Base-by-base conservation (phyloP, 2,113 vertebrate species). In the Oncorhynchus clarkii region DNA sequence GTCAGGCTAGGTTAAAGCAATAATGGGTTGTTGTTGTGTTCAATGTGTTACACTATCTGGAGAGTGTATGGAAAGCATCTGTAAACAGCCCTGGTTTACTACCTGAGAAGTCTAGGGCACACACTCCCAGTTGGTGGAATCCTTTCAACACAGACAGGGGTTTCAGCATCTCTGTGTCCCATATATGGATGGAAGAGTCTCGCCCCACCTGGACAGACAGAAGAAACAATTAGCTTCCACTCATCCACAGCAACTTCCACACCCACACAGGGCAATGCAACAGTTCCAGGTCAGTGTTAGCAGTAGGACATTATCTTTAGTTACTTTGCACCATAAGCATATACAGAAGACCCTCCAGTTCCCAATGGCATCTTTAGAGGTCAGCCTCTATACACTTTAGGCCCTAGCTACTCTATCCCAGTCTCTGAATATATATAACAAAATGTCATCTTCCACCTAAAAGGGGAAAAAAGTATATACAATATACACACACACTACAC, bases 51-150 rank as follows among this genome's bases (percentile, higher is more conserved):
- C n/a, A 22, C 4, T 65, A 20, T 65, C 20, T 26, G 13, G 24
- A 65, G 62, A 65, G n/a, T 65, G 26, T 16, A 26, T 14, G 27
- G 26, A 29, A 26, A 67, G 65, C 22, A 29, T 22, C 27, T 67
- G 27, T 27, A 31, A 14, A 29, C 65, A 27, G 1, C 24, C 24
- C 12, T 27, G 65, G 65, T 5, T 27, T 26, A 11, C 93, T 94
- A 99, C 98, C 98, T 94, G 98, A 98, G 88, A 99, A 99, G 90
- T 99, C 98, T 83, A 99, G 92, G 76, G 97, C 94, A 78, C 97
- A 99, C 72, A 99, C 93, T 81, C 98, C 98, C 22, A 94, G 95
- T 31, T 99, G 97, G 88, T 99, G 98, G 89, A 94, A 96, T 87
- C 97, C 98, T 90, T 95, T 99, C 90, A 99, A 91, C 75, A 99